Evolutionary conservation across 2,113 vertebrate genomes (phyloP).

Genomic region (Misgurnus mizolepis): DNA sequence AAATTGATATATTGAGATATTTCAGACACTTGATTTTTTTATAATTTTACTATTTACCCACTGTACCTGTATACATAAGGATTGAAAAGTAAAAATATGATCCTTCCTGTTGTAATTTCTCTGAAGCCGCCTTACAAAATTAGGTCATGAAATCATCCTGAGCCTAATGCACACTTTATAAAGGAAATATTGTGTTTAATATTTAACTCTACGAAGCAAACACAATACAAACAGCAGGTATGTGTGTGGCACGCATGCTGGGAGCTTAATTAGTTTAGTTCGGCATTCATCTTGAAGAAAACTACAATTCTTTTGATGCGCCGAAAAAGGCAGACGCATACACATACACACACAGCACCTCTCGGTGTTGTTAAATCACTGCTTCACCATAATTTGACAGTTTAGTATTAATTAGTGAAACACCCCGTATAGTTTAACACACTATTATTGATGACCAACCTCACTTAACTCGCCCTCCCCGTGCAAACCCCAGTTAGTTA

Average conservation of each 20-base stretch:
- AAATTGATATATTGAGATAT: too few species aligned
- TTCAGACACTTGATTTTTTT: too few species aligned
- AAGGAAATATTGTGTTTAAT: conserved; percentile 26
- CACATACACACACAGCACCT: conserved; percentile 10
- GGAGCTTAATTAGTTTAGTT: conserved; percentile 45
- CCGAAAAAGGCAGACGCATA: not conserved
- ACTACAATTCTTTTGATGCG: conserved; percentile 18
- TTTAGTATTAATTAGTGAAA: conserved; percentile 55
- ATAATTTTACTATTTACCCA: too few species aligned
- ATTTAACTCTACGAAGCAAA: not conserved
- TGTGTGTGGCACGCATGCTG: conserved; percentile 32
- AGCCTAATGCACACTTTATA: conserved; percentile 4
- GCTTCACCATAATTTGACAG: conserved; percentile 54
- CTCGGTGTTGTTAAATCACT: conserved; percentile 52
- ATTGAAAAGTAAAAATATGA: too few species aligned
- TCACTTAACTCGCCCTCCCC: conserved; percentile 52
- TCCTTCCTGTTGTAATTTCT: not conserved
- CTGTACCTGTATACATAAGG: too few species aligned
- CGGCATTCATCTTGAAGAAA: conserved; percentile 33
- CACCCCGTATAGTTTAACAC: conserved; percentile 50
- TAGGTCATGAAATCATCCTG: conserved; percentile 16
- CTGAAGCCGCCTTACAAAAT: not conserved
- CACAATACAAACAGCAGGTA: conserved; percentile 44
- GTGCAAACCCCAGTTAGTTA: conserved; percentile 56
- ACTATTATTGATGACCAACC: conserved; percentile 57